Conservation (phyloP, 1,140 invertebrate species). For the Bilobella aurantiaca region DNA sequence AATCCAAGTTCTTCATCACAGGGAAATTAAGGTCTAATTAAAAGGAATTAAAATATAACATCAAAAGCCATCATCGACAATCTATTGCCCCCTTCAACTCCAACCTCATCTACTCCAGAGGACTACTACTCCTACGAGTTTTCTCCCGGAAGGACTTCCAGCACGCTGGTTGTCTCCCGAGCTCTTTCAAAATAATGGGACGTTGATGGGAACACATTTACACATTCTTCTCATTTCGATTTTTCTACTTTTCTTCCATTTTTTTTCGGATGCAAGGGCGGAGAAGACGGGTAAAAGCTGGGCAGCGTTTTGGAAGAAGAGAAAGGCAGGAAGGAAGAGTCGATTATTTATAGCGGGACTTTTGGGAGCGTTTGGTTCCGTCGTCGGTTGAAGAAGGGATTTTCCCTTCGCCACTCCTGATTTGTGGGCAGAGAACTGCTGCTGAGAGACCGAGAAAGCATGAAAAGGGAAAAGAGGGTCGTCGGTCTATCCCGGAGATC, state of each 20-base stretch:
- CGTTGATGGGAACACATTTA: no score
- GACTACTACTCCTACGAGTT: no score
- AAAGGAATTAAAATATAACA: background rate
- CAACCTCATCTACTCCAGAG: no score
- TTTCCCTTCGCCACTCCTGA: conserved; percentile 4
- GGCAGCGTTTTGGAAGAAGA: background rate
- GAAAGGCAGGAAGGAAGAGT: background rate
- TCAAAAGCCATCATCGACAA: no score
- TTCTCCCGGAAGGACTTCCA: background rate
- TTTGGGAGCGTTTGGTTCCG: background rate
- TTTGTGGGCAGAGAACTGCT: background rate
- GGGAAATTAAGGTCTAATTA: background rate
- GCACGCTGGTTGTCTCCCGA: no score
- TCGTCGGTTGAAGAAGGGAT: background rate
- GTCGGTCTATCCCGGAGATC: conserved; percentile 20
- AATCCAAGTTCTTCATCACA: background rate
- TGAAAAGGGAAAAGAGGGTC: background rate
- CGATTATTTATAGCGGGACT: background rate
- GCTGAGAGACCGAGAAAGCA: background rate
- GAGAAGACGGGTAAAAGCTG: no score
- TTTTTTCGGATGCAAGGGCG: no score
- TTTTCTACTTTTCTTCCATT: background rate
- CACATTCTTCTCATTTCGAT: background rate
- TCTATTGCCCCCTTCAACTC: no score
- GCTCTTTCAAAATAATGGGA: no score